Evolutionary conservation across 2,797 vertebrate species (phyloP).

Genomic region (Sphaeramia orbicularis): DNA sequence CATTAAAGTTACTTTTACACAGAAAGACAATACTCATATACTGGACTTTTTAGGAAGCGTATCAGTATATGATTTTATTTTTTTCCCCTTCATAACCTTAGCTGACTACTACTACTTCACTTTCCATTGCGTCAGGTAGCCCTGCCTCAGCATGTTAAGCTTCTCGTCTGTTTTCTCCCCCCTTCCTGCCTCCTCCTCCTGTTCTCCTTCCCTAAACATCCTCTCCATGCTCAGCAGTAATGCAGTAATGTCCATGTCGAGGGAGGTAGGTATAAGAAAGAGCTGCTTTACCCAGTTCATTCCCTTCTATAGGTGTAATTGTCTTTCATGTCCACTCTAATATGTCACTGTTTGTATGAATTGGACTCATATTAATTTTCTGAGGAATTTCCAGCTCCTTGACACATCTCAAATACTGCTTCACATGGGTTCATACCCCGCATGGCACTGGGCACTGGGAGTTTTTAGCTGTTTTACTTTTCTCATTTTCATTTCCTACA

Average conservation of each 20-base stretch:
- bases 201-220: slow-evolving; percentile 2
- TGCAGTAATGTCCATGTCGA: slow-evolving; percentile 66
- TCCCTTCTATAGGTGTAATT: slow-evolving; percentile 12
- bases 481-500: slow-evolving; percentile 24
- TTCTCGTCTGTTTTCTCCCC: slow-evolving; percentile 53
- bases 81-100: slow-evolving; percentile 4
- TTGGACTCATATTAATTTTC: slow-evolving; percentile 13
- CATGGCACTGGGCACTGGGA: slow-evolving; percentile 28
- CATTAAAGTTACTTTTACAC: too few species aligned
- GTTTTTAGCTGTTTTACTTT: slow-evolving; percentile 34
- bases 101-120: slow-evolving; percentile 1
- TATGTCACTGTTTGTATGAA: slow-evolving; percentile 1
- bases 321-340: slow-evolving; percentile 14
- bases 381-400: slow-evolving; percentile 4
- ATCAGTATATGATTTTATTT: not conserved
- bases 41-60: not conserved
- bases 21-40: too few species aligned
- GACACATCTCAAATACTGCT: not conserved
- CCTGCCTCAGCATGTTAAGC: slow-evolving; percentile 54
- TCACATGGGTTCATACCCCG: slow-evolving; percentile 13
- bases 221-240: slow-evolving; percentile 58
- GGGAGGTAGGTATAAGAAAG: slow-evolving; percentile 69
- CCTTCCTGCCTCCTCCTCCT: slow-evolving; percentile 3
- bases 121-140: slow-evolving; percentile 13
- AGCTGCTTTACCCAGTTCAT: not conserved